Base-by-base conservation (phyloP, 2,888 invertebrate genomes). In the Lottia scabra region DNA sequence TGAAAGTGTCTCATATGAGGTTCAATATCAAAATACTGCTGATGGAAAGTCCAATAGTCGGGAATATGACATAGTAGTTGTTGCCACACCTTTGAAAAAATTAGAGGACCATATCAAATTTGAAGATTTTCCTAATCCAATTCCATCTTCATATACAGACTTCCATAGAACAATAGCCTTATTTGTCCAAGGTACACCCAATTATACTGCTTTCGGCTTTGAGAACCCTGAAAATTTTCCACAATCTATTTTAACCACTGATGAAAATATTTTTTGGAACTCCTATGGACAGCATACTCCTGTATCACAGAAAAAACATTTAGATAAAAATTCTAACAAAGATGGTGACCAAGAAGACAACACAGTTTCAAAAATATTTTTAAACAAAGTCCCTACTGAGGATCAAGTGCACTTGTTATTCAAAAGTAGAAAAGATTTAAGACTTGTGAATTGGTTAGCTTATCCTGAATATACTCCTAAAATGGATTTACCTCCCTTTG, bases 281-380 rank as follows among this genome's bases (percentile, higher is more conserved):
- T 91, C 92, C 0, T 76, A 92, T 26, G 89, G 90, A 44, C 88
- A 85, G 82, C 79, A 90, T 71, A 81, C 77, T 16, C 81, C 87
- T 6, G 82, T 84, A 2, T 78, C 80, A 67, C 72, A 88, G 27
- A 84, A 82, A 26, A 67, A 78, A 30, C 74, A 78, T 19, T 70
- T 75, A 10, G 78, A 77, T 26, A 80, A 83, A 12, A 78, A 83
- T 1, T 86, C 87, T 68, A 73, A 78, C 19, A 30, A 30, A 30
- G 38, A 38, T 38, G 38, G 38, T 38, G 65, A 70, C 13, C 63
- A 74, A 26, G 75, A 76, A 16, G 74, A 78, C 12, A 66, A 68
- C 0, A 26, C 70, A 30, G 90, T 93, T 5, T 93, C 91, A 90
- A 93, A 93, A 87, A 86, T 93, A 38, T 93, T 93, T 84, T 92